Evolutionary conservation across 2,797 vertebrate species (phyloP), one percentile per base, ranked within the genome.

Genomic region (Pelodytes ibericus): DNA sequence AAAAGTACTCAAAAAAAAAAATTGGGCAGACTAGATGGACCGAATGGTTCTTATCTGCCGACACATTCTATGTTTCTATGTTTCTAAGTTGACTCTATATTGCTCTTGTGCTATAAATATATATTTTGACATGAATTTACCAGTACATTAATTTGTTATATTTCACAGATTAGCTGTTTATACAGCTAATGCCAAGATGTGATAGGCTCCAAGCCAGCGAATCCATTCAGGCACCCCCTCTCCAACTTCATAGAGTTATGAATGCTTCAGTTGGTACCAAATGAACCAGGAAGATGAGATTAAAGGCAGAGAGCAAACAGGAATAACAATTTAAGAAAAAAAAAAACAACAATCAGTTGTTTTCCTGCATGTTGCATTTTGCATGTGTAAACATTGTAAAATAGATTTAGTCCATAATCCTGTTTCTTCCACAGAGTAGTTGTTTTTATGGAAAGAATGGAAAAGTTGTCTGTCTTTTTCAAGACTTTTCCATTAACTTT

Each of bases 401-500:
- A 53, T 53, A 53, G 7, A 22, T 16, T 53, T 53, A 53, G 2
- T 7, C 0, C 7, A 0, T 57, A 59, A 3, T 69, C n/a, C 2
- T 30, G 53, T 20, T 61, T 11, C 33, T 59, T 24, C 44, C 25
- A 74, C 59, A 60, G 59, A 0, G 0, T 36, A 74, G 25, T 0
- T 65, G 69, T 59, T 59, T 29, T 80, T 79, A 68, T 63, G 25
- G 65, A 71, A 47, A 71, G 26, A 41, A 24, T 9, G 18, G 10
- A 22, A n/a, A 72, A 16, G 27, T 22, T 22, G 70, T 20, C 70
- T 47, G 61, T 82, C n/a, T n/a, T n/a, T 72, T 39, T 63, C 44
- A 64, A 64, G 60, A 60, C 39, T 44, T 72, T 63, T 72, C 59
- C 60, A 56, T 72, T 63, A 36, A 64, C 26, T 75, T 39, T 58